Evolutionary conservation across 1,140 invertebrate species (phyloP), one percentile per base, ranked within the genome.

Genomic region (Bombus waltoni): DNA sequence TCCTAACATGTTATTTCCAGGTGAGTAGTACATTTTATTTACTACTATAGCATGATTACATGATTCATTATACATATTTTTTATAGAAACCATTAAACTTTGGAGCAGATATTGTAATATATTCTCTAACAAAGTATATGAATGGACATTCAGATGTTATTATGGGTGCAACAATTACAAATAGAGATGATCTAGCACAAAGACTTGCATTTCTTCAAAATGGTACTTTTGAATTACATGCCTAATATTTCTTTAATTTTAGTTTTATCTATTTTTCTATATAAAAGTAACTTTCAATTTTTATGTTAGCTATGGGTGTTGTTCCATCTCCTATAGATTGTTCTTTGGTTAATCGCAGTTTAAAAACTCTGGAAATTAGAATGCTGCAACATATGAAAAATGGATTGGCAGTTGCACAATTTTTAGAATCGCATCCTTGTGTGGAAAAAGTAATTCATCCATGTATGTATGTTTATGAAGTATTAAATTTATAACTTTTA

Each of bases 81-180:
- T 84, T 83, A n/a, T 88, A 98, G 97, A 96, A 97, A 87, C 99
- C 99, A 8, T 94, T 99, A 44, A 96, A 97, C 35, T 95, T 99
- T 44, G 99, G 99, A 18, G 99, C 98, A 5, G 99, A 99, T 95
- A 96, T 99, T 73, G 97, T 98, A 2, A 95, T 98, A 88, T 99
- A 99, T 95, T 99, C 99, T 0, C 91, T 99, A 44, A 99, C 99
- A 0, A 99, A 99, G 95, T 99, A 99, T 92, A 99, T 99, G 97
- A 99, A 99, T 95, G 99, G 99, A 0, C 99, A 99, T 94, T 98
- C 98, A 2, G 99, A 99, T 96, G 98, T 99, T 70, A 97, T 99
- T 2, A 99, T 99, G 99, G 99, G 99, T 9, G 97, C 98, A 15
- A 96, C 97, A 13, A 96, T 98, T 44, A 96, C 97, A 8, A 98